Base-by-base conservation (phyloP, 2,797 vertebrate genomes). In the Crocodylus rhombifer region DNA sequence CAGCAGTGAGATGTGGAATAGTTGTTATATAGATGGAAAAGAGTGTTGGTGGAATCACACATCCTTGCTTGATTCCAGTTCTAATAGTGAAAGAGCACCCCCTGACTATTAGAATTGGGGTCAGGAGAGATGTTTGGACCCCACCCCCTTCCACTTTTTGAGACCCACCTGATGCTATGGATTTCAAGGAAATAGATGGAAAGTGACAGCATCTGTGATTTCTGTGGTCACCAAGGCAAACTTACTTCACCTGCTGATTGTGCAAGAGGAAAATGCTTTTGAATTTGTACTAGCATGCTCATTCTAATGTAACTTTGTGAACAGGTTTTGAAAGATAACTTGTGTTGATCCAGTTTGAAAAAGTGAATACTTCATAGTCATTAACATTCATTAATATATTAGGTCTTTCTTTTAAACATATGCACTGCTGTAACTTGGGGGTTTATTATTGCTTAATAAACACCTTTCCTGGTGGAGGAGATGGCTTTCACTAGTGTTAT, bases 391-490 rank as follows among this genome's bases (percentile, higher is more conserved):
- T 84, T 55, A 33, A 82, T 80, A 20, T 84, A n/a, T 20, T 77
- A 60, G 78, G 74, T 71, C 55, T 85, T 90, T 88, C 28, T 91
- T 88, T 57, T 87, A 62, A 36, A 87, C 33, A 64, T 75, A 30
- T 69, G 26, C 51, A 33, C 7, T 62, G 13, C 17, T 60, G 6
- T 2, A 2, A 60, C 18, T 56, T 75, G 28, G 25, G 7, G 80
- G 11, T 86, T 86, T n/a, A 61, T 30, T 86, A 69, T 56, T 18
- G 14, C n/a, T 57, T 8, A 62, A 61, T 67, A 77, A 75, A 89
- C 89, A 63, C 1, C 5, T 42, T 77, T 23, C 28, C 6, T 74
- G 42, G 88, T 79, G 23, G 23, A n/a, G 77, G 62, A 67, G 61
- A 8, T 76, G 55, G 2, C 69, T 80, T 91, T 79, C 36, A 18